phyloP scores from a whole-genome alignment of 2,113 vertebrate species.

The Alligator mississippiensis region DNA sequence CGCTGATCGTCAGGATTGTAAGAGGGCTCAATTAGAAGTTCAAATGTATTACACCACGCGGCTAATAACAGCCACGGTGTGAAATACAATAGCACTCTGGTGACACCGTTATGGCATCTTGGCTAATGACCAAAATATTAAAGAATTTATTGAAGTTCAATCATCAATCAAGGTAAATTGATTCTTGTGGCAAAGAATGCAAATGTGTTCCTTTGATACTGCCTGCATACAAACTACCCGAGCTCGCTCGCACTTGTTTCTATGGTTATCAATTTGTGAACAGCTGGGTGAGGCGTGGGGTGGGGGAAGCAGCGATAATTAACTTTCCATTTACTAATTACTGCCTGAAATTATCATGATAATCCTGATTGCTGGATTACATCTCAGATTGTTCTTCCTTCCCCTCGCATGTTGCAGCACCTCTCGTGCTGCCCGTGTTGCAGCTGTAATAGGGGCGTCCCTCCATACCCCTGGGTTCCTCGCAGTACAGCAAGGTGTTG shows the following conservation, averaged over 20 bases:
- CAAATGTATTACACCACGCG: slow-evolving; percentile 50
- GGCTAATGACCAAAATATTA: slow-evolving; percentile 76
- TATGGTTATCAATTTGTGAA: slow-evolving; percentile 51
- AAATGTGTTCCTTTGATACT: slow-evolving; percentile 61
- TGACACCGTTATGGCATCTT: slow-evolving; percentile 49
- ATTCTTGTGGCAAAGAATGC: slow-evolving; percentile 70
- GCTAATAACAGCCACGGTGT: slow-evolving; percentile 51
- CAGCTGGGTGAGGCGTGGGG: slow-evolving; percentile 40
- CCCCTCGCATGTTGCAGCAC: not conserved
- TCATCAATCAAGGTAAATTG: slow-evolving; percentile 77
- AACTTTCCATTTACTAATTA: slow-evolving; percentile 53
- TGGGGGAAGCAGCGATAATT: slow-evolving; percentile 22
- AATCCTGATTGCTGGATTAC: slow-evolving; percentile 25
- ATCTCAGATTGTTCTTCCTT: slow-evolving; percentile 2
- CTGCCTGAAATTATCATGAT: slow-evolving; percentile 27
- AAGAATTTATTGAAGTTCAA: slow-evolving; percentile 73
- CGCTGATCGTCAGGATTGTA: slow-evolving; percentile 63
- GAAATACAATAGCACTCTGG: slow-evolving; percentile 58
- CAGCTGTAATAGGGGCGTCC: not conserved
- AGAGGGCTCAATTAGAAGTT: slow-evolving; percentile 68
- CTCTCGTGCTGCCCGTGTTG: not conserved
- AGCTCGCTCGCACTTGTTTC: not conserved
- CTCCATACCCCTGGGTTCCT: not conserved
- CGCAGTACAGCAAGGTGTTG: not conserved
- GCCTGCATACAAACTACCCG: slow-evolving; percentile 53